phyloP scores from a whole-genome alignment of 53 echinoderm and acorn worm genomes.

The Mesocentrotus franciscanus region DNA sequence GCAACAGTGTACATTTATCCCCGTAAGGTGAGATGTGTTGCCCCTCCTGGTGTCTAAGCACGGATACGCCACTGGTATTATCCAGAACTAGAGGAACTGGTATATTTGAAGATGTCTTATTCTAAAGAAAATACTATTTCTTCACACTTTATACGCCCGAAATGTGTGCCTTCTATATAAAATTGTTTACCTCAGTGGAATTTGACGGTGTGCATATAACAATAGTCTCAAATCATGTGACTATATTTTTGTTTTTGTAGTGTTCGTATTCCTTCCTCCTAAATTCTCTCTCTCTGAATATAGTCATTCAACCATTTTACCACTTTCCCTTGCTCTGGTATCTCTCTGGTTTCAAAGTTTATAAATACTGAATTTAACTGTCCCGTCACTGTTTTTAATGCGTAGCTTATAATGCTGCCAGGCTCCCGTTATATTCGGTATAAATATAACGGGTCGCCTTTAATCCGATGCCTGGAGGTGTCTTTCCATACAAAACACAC shows the following conservation, averaged over 20 bases:
- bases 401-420: neutral
- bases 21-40: neutral
- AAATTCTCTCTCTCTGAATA: neutral
- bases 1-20: no score
- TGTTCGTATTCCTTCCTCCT: neutral
- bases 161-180: no score
- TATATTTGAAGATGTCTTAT: no score
- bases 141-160: no score
- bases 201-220: no score
- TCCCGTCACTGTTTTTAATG: neutral
- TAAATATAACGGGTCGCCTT: conserved; percentile 4
- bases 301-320: no score
- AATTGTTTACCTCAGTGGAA: no score
- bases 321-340: no score
- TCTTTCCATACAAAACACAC: neutral
- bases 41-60: neutral
- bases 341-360: neutral
- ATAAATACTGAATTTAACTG: neutral
- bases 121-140: no score
- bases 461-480: neutral
- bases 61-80: no score
- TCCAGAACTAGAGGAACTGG: no score
- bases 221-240: no score
- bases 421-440: conserved; percentile 12
- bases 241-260: neutral